These are phyloP conservation scores for Gallinago solitaria DNA, from an alignment of 2,797 vertebrate genomes.

Conservation along the genomic window DNA sequence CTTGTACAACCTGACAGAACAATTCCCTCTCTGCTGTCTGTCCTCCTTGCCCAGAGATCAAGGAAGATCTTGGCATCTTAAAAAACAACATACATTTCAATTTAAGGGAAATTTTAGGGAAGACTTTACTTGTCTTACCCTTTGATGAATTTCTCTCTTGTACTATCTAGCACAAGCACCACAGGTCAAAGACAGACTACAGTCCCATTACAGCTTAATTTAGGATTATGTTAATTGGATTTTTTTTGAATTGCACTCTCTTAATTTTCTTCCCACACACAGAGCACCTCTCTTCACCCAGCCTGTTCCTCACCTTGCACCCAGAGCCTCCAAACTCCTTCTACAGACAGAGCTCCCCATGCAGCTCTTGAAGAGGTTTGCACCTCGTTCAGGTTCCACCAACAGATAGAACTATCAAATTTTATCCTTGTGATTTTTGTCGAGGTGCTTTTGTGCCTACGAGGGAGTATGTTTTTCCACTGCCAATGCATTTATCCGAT, in stretches of 20 bases:
- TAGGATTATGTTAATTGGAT: not conserved
- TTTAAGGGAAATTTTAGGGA: not conserved
- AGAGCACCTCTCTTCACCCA: not conserved
- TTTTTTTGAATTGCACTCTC: not conserved
- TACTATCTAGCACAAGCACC: not conserved
- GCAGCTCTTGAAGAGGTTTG: not conserved
- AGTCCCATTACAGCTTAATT: not conserved
- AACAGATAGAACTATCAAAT: not conserved
- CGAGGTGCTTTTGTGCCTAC: not conserved
- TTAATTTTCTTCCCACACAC: not conserved
- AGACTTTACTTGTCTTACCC: not conserved
- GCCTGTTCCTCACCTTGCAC: not conserved
- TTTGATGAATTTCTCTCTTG: not conserved
- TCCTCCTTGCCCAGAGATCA: not conserved
- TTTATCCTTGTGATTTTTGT: not conserved
- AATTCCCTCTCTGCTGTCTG: not conserved
- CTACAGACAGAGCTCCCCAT: not conserved
- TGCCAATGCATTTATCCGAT: constrained; percentile 5
- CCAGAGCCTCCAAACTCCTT: not conserved
- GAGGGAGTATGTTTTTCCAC: not conserved
- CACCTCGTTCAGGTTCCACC: not conserved
- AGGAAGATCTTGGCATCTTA: not conserved
- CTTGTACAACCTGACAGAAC: not conserved
- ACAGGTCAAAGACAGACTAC: not conserved
- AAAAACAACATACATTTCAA: not conserved